Evolutionary conservation across 2,113 vertebrate genomes (phyloP).

Genomic region (Grus americana): DNA sequence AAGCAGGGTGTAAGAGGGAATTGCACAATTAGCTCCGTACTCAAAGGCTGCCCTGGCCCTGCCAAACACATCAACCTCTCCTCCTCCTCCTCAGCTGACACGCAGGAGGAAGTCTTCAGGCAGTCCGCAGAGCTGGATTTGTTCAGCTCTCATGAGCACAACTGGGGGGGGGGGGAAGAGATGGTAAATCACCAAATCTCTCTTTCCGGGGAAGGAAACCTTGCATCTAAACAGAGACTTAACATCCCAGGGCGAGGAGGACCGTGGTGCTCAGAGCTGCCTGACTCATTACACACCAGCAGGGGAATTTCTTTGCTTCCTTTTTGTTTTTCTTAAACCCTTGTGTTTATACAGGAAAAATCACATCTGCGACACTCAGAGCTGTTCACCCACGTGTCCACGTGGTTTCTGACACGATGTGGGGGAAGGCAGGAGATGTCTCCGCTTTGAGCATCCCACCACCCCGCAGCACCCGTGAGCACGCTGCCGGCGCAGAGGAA

Average conservation of each 20-base stretch:
- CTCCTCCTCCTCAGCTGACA: neutral
- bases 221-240: neutral
- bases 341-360: neutral
- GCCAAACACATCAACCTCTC: neutral
- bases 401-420: fast-evolving
- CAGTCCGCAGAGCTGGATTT: neutral
- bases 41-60: neutral
- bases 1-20: neutral
- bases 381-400: fast-evolving
- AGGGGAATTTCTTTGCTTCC: fast-evolving
- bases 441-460: neutral
- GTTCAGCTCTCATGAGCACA: neutral
- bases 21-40: fast-evolving
- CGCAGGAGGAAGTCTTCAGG: neutral
- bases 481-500: neutral
- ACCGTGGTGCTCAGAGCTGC: neutral
- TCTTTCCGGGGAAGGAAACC: neutral
- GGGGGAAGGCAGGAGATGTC: neutral
- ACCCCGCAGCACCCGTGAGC: neutral
- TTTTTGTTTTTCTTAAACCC: neutral
- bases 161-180: too few species aligned
- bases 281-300: neutral
- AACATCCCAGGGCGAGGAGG: neutral
- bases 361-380: neutral
- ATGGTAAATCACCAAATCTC: neutral